A percentile compares a stretch with the other conserved stretches of the same genome.
These are phyloP conservation scores for Cephalopachus bancanus DNA, from an alignment of 2,797 vertebrate genomes.

Conservation along the genomic window DNA sequence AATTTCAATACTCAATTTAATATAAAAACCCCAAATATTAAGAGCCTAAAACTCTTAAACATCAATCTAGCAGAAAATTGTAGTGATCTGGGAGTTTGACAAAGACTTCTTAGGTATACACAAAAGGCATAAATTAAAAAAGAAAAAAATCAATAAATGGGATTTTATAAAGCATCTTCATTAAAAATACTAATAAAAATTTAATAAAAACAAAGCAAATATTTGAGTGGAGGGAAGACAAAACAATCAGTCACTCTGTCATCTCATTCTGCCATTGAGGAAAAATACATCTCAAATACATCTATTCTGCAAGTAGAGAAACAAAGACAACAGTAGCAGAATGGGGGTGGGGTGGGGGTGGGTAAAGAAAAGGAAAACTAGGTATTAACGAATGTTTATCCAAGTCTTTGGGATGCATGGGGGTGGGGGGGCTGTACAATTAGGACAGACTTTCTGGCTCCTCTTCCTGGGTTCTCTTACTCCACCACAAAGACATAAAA, in stretches of 20 bases:
- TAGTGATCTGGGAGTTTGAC: neutral
- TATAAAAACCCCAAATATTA: slow-evolving; percentile 57
- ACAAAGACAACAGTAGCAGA: neutral
- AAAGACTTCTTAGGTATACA: slow-evolving; percentile 49
- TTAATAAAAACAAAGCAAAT: slow-evolving; percentile 19
- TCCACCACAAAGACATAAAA: neutral
- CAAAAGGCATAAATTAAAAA: neutral
- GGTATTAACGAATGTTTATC: neutral
- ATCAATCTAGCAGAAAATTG: slow-evolving; percentile 33
- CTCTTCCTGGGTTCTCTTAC: neutral
- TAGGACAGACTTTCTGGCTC: neutral
- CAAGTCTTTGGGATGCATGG: neutral
- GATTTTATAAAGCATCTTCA: slow-evolving; percentile 27
- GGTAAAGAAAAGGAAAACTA: neutral
- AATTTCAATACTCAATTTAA: slow-evolving; percentile 11
- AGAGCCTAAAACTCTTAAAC: slow-evolving; percentile 2
- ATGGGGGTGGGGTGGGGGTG: too few relatives aligned
- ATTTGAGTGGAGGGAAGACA: neutral
- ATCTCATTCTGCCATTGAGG: slow-evolving; percentile 2
- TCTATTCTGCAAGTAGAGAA: neutral
- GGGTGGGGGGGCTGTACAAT: neutral
- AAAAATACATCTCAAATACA: neutral
- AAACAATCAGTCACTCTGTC: neutral
- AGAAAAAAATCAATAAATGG: neutral
- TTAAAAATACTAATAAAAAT: slow-evolving; percentile 50